A percentile compares a stretch with the other conserved stretches of the same genome.
Conservation (phyloP, 30 jellyfish, hydroid and myxozoan genomes). For the Nemopilema nomurai region DNA sequence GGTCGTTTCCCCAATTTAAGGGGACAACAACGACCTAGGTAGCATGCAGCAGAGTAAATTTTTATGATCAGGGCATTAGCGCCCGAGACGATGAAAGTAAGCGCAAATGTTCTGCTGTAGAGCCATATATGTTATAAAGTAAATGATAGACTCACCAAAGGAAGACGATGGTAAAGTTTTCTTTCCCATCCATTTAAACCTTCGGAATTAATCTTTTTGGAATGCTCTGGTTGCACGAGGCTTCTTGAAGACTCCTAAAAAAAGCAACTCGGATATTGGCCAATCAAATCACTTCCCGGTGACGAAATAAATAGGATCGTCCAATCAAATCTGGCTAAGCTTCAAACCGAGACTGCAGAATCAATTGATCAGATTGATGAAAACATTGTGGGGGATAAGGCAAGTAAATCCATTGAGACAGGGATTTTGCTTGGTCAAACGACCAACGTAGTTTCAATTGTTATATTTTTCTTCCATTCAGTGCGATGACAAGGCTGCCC, state of each 20-base stretch:
- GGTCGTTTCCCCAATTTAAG: no score
- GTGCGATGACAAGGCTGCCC: no score
- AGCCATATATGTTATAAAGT: neutral
- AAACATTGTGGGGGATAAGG: no score
- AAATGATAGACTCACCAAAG: neutral
- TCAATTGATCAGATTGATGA: neutral
- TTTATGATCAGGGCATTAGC: no score
- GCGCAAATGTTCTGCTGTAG: no score
- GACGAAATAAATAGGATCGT: neutral
- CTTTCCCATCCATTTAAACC: neutral
- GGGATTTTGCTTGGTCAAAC: no score
- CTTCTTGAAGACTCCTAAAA: constrained; percentile 29
- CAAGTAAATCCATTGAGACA: no score
- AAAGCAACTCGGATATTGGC: neutral
- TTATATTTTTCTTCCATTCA: no score
- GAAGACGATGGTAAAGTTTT: neutral
- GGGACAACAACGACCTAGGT: no score
- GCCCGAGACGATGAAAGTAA: no score
- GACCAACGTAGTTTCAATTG: no score
- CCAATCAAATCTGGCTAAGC: constrained; percentile 14
- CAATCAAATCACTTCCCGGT: constrained; percentile 10
- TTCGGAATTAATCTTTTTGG: constrained; percentile 6
- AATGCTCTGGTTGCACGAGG: constrained; percentile 46
- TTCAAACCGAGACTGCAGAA: neutral
- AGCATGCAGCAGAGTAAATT: no score